Base-by-base conservation (phyloP, 2,113 vertebrate species). In the Galbula dea region DNA sequence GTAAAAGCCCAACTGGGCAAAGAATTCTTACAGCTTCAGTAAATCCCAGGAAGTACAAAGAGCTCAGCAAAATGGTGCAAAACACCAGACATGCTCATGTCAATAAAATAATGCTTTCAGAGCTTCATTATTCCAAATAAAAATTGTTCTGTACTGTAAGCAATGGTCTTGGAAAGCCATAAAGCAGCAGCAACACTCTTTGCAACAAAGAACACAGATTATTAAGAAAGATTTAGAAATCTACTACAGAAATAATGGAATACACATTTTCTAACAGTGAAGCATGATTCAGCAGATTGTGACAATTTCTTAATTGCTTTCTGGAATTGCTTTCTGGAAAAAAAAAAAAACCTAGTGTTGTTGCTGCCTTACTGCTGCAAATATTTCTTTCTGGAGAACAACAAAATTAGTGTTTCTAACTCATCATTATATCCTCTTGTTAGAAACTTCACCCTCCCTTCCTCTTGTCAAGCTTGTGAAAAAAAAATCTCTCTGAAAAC, bases 241-340 rank as follows among this genome's bases (percentile, higher is more conserved):
- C 22, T 57, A 41, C 1, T 4, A 57, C 7, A 23, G 39, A 79
- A 91, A 61, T 7, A 87, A n/a, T 0, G 0, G 34, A 62, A 66
- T 32, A 48, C 0, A 0, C 11, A 69, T 74, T 74, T n/a, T 37
- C 19, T 52, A 68, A 61, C 2, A 57, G 3, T 9, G 13, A 89
- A 77, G 10, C 17, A 68, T 8, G 41, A 41, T 54, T 49, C 2
- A 0, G 18, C 41, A 59, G 30, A 80, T 24, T 34, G 16, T 3
- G 6, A 54, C 11, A 30, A 17, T 34, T 75, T 75, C 19, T 51
- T 57, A 54, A 26, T 7, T n/a, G n/a, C n/a, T n/a, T n/a, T n/a
- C n/a, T n/a, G n/a, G n/a, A 88, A 52, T 1, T 62, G 29, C 26
- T 77, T 83, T 58, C 32, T 58, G 54, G 57, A 52, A 13, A 15